A percentile compares a stretch with the other conserved stretches of the same genome.
phyloP scores from a whole-genome alignment of 2,797 vertebrate genomes.

The Dallia pectoralis region DNA sequence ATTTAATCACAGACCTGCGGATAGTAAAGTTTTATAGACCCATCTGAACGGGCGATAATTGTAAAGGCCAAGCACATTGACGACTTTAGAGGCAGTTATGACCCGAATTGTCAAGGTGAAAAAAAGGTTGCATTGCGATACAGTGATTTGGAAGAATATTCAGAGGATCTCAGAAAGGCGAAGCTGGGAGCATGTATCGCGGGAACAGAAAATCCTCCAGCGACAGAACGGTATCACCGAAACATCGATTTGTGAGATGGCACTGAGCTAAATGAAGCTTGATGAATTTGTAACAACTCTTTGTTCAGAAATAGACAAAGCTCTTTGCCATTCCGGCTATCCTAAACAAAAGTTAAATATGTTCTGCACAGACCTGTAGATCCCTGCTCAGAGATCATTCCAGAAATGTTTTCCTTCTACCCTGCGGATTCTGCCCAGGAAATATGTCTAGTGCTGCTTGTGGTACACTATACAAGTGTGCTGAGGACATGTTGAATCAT shows the following conservation, averaged over 20 bases:
- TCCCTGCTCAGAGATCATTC: constrained; percentile 73
- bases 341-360: constrained; percentile 68
- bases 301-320: constrained; percentile 42
- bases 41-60: constrained; percentile 42
- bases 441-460: constrained; percentile 43
- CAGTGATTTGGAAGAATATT: not conserved
- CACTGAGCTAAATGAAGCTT: not conserved
- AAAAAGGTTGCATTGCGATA: not conserved
- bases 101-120: not conserved
- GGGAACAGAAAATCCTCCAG: not conserved
- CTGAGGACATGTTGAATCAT: constrained; percentile 30
- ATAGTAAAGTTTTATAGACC: constrained; percentile 51
- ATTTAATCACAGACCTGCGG: constrained; percentile 53
- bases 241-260: not conserved
- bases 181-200: not conserved
- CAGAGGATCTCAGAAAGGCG: not conserved
- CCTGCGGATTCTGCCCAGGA: constrained; percentile 56
- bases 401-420: constrained; percentile 68
- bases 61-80: constrained; percentile 13
- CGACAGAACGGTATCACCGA: not conserved
- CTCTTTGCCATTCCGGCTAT: constrained; percentile 64
- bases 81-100: not conserved
- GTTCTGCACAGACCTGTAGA: constrained; percentile 78
- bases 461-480: constrained; percentile 27
- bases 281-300: constrained; percentile 29